Percentiles rank a stretch among this genome's conserved stretches.
phyloP scores from a whole-genome alignment of 2,888 invertebrate genomes.

The Notodonta ziczac region DNA sequence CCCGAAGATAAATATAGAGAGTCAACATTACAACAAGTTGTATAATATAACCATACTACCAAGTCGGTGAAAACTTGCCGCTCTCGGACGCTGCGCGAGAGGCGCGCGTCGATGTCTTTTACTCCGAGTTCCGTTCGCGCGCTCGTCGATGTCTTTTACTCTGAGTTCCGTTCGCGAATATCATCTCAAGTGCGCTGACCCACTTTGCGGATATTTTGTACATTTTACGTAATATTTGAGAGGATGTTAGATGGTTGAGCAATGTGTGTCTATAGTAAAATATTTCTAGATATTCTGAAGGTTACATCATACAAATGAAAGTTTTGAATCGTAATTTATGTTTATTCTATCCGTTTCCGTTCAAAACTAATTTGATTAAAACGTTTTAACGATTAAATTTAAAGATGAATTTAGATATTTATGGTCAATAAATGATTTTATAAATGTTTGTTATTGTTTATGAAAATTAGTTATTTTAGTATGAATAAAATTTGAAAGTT shows the following conservation, averaged over 20 bases:
- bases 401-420: no score
- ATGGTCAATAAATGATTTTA: no score
- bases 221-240: slow-evolving; percentile 47
- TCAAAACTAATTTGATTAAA: neutral
- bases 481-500: no score
- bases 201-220: slow-evolving; percentile 43
- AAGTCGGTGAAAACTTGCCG: slow-evolving; percentile 52
- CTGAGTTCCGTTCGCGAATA: slow-evolving; percentile 45
- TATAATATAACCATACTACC: slow-evolving; percentile 36
- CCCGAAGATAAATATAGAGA: slow-evolving; percentile 27
- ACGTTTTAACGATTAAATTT: neutral
- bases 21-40: slow-evolving; percentile 29
- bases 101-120: slow-evolving; percentile 47
- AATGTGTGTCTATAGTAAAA: slow-evolving; percentile 36
- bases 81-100: slow-evolving; percentile 30
- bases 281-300: slow-evolving; percentile 4
- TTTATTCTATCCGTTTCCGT: neutral
- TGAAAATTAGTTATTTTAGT: no score
- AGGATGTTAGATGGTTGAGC: slow-evolving; percentile 43
- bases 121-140: slow-evolving; percentile 37
- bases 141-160: slow-evolving; percentile 47
- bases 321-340: neutral
- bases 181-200: slow-evolving; percentile 35
- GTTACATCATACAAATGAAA: neutral
- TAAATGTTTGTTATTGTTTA: no score